These are phyloP conservation scores for Sarcophaga caerulescens DNA, from an alignment of 2,888 invertebrate species.

Conservation along the genomic window DNA sequence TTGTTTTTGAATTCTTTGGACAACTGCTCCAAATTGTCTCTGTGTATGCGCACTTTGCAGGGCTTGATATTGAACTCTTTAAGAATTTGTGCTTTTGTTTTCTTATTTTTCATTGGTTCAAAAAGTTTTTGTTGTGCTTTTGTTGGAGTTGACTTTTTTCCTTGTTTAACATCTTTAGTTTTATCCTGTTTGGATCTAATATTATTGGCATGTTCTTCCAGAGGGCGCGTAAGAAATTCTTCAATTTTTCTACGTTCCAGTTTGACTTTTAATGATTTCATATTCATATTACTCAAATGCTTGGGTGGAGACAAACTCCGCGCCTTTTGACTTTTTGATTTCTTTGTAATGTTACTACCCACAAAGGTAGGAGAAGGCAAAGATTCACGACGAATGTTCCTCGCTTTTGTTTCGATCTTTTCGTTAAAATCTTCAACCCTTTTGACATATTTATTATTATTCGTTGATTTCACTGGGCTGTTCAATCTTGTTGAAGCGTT, in stretches of 20 bases:
- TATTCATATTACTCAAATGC: background rate
- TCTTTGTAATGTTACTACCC: conserved; percentile 40
- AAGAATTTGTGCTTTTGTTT: conserved; percentile 39
- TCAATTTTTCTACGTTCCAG: conserved; percentile 68
- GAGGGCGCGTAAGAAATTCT: conserved; percentile 31
- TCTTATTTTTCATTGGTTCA: conserved; percentile 53
- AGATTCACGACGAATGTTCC: conserved; percentile 64
- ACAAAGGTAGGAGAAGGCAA: conserved; percentile 64
- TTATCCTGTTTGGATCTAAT: conserved; percentile 28
- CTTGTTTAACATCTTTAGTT: conserved; percentile 8
- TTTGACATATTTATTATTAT: background rate
- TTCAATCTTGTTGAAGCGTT: background rate
- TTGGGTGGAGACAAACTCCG: conserved; percentile 70
- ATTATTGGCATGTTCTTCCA: conserved; percentile 37
- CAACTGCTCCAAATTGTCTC: conserved; percentile 64
- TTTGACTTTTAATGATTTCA: conserved; percentile 67
- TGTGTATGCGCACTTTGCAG: conserved; percentile 67
- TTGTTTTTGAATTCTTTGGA: conserved; percentile 50
- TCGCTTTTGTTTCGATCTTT: conserved; percentile 17
- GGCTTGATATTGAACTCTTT: conserved; percentile 63
- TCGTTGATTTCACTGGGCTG: background rate
- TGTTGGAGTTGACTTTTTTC: conserved; percentile 66
- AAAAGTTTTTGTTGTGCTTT: conserved; percentile 71
- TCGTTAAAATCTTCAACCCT: conserved; percentile 39
- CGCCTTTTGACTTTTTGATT: conserved; percentile 58